Evolutionary conservation across 2,113 vertebrate genomes (phyloP).

Genomic region (Leiothrix lutea): DNA sequence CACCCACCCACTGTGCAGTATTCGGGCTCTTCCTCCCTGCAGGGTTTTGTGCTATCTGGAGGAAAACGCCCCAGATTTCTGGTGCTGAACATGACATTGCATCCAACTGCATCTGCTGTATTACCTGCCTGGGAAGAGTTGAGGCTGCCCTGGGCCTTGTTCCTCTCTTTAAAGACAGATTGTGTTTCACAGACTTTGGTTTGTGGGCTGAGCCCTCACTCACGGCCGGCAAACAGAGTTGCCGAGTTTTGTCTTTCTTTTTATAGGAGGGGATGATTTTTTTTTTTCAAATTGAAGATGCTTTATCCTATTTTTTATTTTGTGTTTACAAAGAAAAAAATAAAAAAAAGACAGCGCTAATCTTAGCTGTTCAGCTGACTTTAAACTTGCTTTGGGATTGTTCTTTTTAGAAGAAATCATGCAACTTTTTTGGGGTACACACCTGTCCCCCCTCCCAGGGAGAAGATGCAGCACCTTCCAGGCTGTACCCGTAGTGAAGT

Average conservation of each 20-base stretch:
- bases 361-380: not conserved
- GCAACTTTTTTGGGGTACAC: not conserved
- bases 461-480: not conserved
- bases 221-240: not conserved
- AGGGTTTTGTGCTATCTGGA: not conserved
- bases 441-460: not conserved
- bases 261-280: not conserved
- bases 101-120: not conserved
- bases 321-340: slow-evolving; percentile 37
- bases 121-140: not conserved
- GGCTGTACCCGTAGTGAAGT: not conserved
- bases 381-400: slow-evolving; percentile 23
- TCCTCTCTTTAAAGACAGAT: not conserved
- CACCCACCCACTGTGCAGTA: not conserved
- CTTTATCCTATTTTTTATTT: slow-evolving; percentile 65
- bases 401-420: slow-evolving; percentile 23
- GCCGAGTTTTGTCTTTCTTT: not conserved
- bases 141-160: not conserved
- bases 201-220: not conserved
- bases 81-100: slow-evolving; percentile 29
- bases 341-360: not conserved
- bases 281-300: slow-evolving; percentile 50
- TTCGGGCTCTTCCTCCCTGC: not conserved
- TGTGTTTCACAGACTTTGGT: not conserved
- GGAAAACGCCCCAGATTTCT: not conserved